These are phyloP conservation scores for Platypus cylindrus DNA, from an alignment of 2,888 invertebrate genomes.

Conservation along the genomic window DNA sequence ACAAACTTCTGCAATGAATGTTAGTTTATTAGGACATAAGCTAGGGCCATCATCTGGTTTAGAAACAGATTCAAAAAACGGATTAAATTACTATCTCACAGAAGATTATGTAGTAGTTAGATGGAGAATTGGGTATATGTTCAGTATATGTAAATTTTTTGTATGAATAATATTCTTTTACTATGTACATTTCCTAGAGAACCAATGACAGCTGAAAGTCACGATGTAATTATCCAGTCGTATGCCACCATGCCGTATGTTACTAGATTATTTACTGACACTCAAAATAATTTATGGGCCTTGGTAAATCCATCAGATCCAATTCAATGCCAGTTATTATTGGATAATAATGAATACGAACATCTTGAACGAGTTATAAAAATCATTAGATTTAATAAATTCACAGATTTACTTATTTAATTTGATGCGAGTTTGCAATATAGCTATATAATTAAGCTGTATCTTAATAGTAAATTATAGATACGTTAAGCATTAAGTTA, in stretches of 20 bases:
- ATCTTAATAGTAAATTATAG: too few species aligned
- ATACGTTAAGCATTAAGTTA: too few species aligned
- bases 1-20: too few species aligned
- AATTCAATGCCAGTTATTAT: slow-evolving; percentile 16
- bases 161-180: background rate
- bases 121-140: slow-evolving; percentile 33
- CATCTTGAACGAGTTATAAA: slow-evolving; percentile 17
- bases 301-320: slow-evolving; percentile 25
- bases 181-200: slow-evolving; percentile 23
- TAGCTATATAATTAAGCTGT: too few species aligned
- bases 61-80: slow-evolving; percentile 32
- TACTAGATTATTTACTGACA: slow-evolving; percentile 26
- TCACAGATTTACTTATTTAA: slow-evolving; percentile 14
- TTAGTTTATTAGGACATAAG: slow-evolving; percentile 32
- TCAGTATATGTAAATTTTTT: background rate
- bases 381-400: slow-evolving; percentile 21
- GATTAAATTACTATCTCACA: slow-evolving; percentile 35
- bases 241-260: slow-evolving; percentile 28
- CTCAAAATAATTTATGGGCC: slow-evolving; percentile 27
- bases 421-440: too few species aligned
- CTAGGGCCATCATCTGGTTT: slow-evolving; percentile 35
- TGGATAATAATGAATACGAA: slow-evolving; percentile 1
- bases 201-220: slow-evolving; percentile 28
- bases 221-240: slow-evolving; percentile 28
- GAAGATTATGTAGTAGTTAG: slow-evolving; percentile 36